phyloP scores from a whole-genome alignment of 2,113 vertebrate genomes.

The Eira barbara region DNA sequence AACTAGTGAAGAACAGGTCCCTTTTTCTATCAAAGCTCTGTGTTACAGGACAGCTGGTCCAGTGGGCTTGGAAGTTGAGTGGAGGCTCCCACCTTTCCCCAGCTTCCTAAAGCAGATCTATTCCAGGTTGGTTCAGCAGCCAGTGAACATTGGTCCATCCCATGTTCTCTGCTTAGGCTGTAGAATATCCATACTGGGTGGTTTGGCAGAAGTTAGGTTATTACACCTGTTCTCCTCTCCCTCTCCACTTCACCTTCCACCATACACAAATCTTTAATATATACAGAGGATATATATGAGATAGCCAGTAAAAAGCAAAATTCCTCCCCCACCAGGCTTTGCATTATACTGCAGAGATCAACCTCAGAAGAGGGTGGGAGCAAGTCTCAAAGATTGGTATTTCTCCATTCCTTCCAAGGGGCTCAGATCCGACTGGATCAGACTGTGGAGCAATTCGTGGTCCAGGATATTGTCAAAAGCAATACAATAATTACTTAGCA shows the following conservation, averaged over 20 bases:
- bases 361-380: background rate
- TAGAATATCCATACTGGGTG: background rate
- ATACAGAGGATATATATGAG: background rate
- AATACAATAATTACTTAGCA: background rate
- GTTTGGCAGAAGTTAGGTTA: background rate
- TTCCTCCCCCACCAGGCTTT: background rate
- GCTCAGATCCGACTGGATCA: background rate
- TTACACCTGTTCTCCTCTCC: background rate
- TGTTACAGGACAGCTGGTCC: fast-evolving
- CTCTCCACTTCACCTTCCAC: background rate
- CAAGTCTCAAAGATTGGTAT: background rate
- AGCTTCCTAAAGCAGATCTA: background rate
- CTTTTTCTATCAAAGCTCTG: background rate
- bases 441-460: background rate
- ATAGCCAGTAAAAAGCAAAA: background rate
- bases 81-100: background rate
- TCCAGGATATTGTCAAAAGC: background rate
- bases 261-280: background rate
- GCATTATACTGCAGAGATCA: background rate
- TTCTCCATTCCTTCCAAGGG: background rate
- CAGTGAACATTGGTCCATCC: background rate
- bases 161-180: background rate
- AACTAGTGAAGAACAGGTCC: background rate
- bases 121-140: background rate
- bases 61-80: too few relatives aligned